Percentiles rank a stretch among this genome's conserved stretches.
These are phyloP conservation scores for Stercorarius parasiticus DNA, from an alignment of 2,113 vertebrate genomes.

Conservation along the genomic window DNA sequence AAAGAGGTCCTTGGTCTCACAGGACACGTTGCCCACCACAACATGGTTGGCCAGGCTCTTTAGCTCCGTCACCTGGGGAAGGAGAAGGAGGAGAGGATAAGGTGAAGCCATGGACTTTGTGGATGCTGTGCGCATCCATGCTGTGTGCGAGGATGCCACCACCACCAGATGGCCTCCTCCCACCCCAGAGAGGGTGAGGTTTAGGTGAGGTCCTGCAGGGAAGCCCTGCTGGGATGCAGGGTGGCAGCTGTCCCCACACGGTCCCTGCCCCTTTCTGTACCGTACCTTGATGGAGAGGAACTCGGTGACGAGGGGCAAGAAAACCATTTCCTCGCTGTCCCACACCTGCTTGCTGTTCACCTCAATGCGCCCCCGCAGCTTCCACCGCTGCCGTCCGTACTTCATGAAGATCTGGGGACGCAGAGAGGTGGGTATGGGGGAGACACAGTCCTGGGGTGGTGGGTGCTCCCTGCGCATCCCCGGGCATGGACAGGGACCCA, in stretches of 20 bases:
- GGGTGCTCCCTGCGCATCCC: background rate
- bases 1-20: slow-evolving; percentile 96
- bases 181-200: background rate
- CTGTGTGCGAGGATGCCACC: background rate
- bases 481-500: background rate
- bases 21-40: slow-evolving; percentile 93
- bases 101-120: background rate
- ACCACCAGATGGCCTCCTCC: background rate
- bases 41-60: slow-evolving; percentile 96
- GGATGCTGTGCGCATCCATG: background rate
- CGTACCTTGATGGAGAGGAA: slow-evolving; percentile 95
- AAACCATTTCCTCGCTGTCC: slow-evolving; percentile 95
- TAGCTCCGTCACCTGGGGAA: slow-evolving; percentile 88
- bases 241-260: background rate
- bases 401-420: slow-evolving; percentile 90
- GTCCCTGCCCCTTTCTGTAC: background rate
- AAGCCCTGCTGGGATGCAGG: background rate
- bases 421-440: background rate
- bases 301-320: slow-evolving; percentile 91
- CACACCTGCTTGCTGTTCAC: slow-evolving; percentile 93
- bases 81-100: background rate
- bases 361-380: slow-evolving; percentile 91
- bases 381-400: slow-evolving; percentile 95
- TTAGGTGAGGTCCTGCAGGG: background rate
- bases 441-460: accelerated